Base-by-base conservation (phyloP, 2,888 invertebrate genomes). In the Ceramica pisi region DNA sequence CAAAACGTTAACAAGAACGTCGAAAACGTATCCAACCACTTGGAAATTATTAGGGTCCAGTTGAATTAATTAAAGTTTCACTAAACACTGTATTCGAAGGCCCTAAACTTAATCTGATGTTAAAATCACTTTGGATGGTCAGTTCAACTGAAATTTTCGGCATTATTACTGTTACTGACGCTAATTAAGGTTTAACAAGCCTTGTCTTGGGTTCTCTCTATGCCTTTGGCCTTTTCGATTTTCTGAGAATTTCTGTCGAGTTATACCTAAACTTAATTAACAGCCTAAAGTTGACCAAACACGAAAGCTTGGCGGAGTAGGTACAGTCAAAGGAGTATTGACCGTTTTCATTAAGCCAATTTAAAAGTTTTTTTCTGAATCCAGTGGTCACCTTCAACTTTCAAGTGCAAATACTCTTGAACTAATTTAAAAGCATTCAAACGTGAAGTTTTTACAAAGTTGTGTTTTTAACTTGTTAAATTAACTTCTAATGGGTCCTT, bases 51-150 rank as follows among this genome's bases (percentile, higher is more conserved):
- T 85, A 87, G 86, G 91, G 89, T 90, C 84, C 86, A 85, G 80
- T 75, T 80, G 85, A 88, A 88, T 89, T 91, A 89, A 90, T 91
- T 90, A 90, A 90, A 90, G 85, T 90, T 89, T 88, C 87, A 84
- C 87, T 89, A 86, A 88, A 88, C 87, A 86, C 78, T 75, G 86
- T 80, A 82, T 85, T 87, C 82, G 79, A 83, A 81, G 78, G 79
- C 59, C 64, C 73, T 67, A 69, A 81, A 80, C 76, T 84, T 81
- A 73, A 82, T 78, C 74, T 72, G 59, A 71, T 35, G 68, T 63
- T 64, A 63, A 65, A 65, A 71, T 66, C 72, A 74, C 44, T 74
- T 57, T 35, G 56, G 38, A 67, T 67, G 63, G 67, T 71, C 57
- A 74, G 71, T 59, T 67, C 59, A 35, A 41, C 51, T 65, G 46